Evolutionary conservation across 35 echinoderm and acorn worm genomes (phyloP).

Genomic region (Ptychodera flava): DNA sequence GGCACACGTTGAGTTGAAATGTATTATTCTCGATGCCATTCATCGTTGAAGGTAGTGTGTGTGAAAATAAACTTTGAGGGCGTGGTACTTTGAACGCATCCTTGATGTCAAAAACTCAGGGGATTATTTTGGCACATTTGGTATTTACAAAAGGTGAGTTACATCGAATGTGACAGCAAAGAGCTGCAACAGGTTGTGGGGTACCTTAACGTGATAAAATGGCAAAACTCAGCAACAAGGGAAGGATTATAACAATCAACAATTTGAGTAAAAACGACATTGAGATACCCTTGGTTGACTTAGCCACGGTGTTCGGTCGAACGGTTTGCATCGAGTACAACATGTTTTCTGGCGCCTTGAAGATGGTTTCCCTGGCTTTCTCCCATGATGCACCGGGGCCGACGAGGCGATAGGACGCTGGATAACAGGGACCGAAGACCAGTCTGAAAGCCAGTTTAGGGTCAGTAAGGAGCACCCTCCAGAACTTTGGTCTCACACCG

Average conservation of each 20-base stretch:
- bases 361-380: slow-evolving; percentile 18
- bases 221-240: neutral
- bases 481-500: slow-evolving; percentile 26
- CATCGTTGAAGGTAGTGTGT: no score
- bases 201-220: no score
- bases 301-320: neutral
- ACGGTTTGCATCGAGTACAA: slow-evolving; percentile 5
- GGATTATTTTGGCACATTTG: no score
- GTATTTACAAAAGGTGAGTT: no score
- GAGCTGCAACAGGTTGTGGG: no score
- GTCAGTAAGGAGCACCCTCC: slow-evolving; percentile 26
- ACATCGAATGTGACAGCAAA: no score
- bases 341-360: slow-evolving; percentile 18
- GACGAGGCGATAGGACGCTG: slow-evolving; percentile 23
- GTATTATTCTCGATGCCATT: no score
- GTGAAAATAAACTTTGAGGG: no score
- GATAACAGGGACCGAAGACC: slow-evolving; percentile 32
- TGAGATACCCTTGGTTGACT: neutral
- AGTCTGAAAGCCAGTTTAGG: slow-evolving; percentile 38
- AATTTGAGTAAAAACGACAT: neutral
- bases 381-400: slow-evolving; percentile 17
- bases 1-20: no score
- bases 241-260: neutral
- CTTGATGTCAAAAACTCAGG: no score
- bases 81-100: no score